Conservation (phyloP, 1,140 invertebrate species). For the Drosophila albomicans region DNA sequence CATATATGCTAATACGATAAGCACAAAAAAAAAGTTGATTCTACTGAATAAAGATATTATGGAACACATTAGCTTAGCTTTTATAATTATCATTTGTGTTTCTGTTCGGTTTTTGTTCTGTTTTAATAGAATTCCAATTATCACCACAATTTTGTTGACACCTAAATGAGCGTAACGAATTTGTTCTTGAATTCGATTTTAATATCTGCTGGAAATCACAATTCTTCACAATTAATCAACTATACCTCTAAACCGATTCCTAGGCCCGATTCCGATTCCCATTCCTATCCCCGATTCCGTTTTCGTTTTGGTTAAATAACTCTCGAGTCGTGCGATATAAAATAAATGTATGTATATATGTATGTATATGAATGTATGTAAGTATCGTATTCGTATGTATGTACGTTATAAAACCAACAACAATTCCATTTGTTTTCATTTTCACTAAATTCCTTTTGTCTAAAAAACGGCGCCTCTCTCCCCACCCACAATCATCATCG, state of each 20-base stretch:
- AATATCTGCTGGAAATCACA: conserved; percentile 41
- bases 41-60: conserved; percentile 1
- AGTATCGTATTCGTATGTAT: not conserved
- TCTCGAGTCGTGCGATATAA: not conserved
- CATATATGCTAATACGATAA: not conserved
- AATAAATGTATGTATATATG: not conserved
- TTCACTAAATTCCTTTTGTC: conserved; percentile 80
- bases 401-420: conserved; percentile 68
- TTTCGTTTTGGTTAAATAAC: not conserved
- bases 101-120: not conserved
- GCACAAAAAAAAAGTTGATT: not conserved
- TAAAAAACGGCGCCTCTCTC: conserved; percentile 60
- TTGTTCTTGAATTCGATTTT: conserved; percentile 4
- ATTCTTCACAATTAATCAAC: not conserved
- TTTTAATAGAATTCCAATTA: conserved; percentile 25
- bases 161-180: conserved; percentile 2
- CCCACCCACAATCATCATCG: not conserved
- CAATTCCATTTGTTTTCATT: conserved; percentile 70
- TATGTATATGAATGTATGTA: conserved; percentile 4
- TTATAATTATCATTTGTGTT: conserved; percentile 9
- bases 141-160: conserved; percentile 22
- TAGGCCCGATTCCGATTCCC: not conserved
- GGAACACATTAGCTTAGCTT: conserved; percentile 14
- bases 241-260: conserved; percentile 20
- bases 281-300: too few species aligned